These are phyloP conservation scores for Sinocyclocheilus anshuiensis DNA, from an alignment of 2,113 vertebrate genomes.

Conservation along the genomic window DNA sequence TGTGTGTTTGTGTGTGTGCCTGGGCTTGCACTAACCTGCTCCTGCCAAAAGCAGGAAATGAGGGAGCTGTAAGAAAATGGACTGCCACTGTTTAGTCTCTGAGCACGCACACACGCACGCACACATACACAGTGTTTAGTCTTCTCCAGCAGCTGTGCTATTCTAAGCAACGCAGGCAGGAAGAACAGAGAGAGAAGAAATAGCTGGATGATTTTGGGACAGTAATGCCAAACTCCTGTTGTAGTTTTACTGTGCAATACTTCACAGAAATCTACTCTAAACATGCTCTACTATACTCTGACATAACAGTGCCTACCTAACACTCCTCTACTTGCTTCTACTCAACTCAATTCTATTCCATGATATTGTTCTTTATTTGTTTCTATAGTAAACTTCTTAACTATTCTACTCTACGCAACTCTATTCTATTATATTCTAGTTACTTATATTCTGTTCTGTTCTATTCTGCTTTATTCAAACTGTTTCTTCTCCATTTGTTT, in stretches of 20 bases:
- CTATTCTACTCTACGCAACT: not conserved
- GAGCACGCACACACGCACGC: not conserved
- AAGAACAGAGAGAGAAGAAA: conserved; percentile 36
- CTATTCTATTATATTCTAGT: not conserved
- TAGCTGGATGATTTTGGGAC: not conserved
- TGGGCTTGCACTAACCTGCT: conserved; percentile 50
- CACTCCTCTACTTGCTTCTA: not conserved
- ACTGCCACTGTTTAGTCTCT: conserved; percentile 51
- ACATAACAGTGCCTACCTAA: not conserved
- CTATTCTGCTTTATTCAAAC: not conserved
- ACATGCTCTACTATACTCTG: not conserved
- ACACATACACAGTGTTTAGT: conserved; percentile 45
- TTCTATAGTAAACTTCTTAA: not conserved
- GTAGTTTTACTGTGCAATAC: not conserved
- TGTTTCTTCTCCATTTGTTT: too few species aligned
- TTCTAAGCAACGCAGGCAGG: conserved; percentile 42
- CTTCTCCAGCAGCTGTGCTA: conserved; percentile 52
- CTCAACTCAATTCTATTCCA: not conserved
- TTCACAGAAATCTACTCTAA: not conserved
- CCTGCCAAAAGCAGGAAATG: conserved; percentile 53
- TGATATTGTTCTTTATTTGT: not conserved
- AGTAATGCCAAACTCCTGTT: not conserved
- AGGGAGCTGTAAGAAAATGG: conserved; percentile 50
- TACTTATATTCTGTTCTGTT: too few species aligned
- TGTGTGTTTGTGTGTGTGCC: not conserved